These are phyloP conservation scores for Nomada flava DNA, from an alignment of 2,888 invertebrate species.

Conservation along the genomic window DNA sequence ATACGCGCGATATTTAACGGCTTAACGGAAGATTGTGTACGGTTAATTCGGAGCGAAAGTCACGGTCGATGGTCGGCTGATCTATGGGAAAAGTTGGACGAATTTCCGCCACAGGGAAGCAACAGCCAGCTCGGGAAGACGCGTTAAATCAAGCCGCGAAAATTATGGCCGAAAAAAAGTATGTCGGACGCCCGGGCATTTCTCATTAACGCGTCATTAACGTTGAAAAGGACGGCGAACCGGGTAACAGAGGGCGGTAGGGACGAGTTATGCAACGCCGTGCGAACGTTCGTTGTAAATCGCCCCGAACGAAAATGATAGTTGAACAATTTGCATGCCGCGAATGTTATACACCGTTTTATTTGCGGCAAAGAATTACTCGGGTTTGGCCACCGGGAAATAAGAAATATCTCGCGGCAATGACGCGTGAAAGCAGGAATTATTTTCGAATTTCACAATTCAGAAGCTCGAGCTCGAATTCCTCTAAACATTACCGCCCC, in stretches of 20 bases:
- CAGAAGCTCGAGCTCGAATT: background rate
- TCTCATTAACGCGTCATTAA: conserved; percentile 71
- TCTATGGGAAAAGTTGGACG: conserved; percentile 41
- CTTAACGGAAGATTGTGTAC: conserved; percentile 25
- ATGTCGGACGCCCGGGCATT: conserved; percentile 36
- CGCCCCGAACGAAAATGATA: conserved; percentile 3
- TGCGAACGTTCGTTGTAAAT: conserved; percentile 18
- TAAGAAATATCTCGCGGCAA: too few relatives aligned
- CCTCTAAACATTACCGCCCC: background rate
- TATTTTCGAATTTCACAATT: too few relatives aligned
- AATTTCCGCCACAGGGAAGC: conserved; percentile 27
- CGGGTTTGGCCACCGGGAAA: too few relatives aligned
- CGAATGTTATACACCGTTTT: too few relatives aligned
- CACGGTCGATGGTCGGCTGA: conserved; percentile 15
- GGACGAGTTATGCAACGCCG: conserved; percentile 4
- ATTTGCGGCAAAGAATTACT: too few relatives aligned
- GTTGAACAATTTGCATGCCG: conserved; percentile 2
- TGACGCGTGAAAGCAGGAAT: too few relatives aligned
- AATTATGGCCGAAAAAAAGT: conserved; percentile 57
- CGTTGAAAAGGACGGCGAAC: conserved; percentile 38
- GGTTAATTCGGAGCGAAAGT: conserved; percentile 59
- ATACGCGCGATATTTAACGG: conserved; percentile 29
- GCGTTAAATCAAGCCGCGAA: conserved; percentile 45
- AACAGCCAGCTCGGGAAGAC: conserved; percentile 38
- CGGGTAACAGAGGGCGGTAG: background rate